A percentile compares a stretch with the other conserved stretches of the same genome.
These are phyloP conservation scores for Pheosia gnoma DNA, from an alignment of 2,888 invertebrate species.

Conservation along the genomic window DNA sequence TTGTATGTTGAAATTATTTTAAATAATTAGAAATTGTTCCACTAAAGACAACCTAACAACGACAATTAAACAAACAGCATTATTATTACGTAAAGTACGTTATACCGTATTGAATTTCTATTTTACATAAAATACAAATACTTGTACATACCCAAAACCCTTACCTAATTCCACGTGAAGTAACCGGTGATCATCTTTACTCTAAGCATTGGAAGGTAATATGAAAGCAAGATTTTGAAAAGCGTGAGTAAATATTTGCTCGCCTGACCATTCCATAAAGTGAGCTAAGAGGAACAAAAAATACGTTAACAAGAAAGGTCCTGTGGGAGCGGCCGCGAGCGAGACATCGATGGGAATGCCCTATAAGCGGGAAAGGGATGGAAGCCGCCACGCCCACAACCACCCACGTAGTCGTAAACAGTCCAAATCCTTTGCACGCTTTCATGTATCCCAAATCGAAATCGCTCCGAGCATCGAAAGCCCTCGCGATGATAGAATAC, in stretches of 20 bases:
- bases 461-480: conserved; percentile 73
- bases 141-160: conserved; percentile 16
- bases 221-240: conserved; percentile 80
- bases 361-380: conserved; percentile 52
- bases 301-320: conserved; percentile 80
- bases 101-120: conserved; percentile 4
- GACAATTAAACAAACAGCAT: neutral
- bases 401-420: conserved; percentile 84
- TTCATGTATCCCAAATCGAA: conserved; percentile 83
- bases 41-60: no score
- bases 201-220: conserved; percentile 63
- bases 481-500: conserved; percentile 49
- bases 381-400: conserved; percentile 78
- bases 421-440: conserved; percentile 83
- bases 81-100: neutral
- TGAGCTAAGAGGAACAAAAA: conserved; percentile 78
- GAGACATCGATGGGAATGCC: conserved; percentile 52
- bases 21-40: neutral
- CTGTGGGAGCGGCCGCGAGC: conserved; percentile 79
- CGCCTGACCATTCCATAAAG: conserved; percentile 78
- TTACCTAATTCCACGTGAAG: conserved; percentile 39
- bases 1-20: neutral
- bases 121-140: conserved; percentile 25
- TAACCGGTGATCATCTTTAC: conserved; percentile 63
- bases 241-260: conserved; percentile 83